These are phyloP conservation scores for Cantharis lateralis DNA, from an alignment of 2,888 invertebrate species.

Conservation along the genomic window DNA sequence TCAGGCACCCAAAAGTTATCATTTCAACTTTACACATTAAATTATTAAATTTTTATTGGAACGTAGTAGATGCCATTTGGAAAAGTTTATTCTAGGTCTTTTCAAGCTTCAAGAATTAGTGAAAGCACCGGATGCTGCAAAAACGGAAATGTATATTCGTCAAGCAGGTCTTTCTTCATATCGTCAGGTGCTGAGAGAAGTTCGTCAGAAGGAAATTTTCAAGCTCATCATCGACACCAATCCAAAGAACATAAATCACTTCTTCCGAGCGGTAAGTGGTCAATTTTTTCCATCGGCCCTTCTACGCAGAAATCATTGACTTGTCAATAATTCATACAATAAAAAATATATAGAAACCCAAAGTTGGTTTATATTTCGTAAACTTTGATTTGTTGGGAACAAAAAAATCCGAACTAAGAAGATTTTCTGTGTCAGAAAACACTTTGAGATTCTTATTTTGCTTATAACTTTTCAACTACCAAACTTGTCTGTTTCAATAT, in stretches of 20 bases:
- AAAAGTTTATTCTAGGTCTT: constrained; percentile 62
- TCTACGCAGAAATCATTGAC: background rate
- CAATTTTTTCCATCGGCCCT: constrained; percentile 6
- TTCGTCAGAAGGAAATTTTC: constrained; percentile 84
- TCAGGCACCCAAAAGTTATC: background rate
- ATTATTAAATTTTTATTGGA: background rate
- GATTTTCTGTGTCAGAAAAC: constrained; percentile 21
- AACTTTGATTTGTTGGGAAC: background rate
- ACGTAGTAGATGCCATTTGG: constrained; percentile 27
- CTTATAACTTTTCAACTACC: background rate
- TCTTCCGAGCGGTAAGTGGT: constrained; percentile 84
- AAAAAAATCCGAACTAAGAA: constrained; percentile 15
- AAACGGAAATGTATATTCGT: constrained; percentile 77
- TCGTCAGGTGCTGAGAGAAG: constrained; percentile 74
- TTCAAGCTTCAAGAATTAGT: constrained; percentile 85
- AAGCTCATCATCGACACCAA: constrained; percentile 89
- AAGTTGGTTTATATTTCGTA: background rate
- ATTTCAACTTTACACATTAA: background rate
- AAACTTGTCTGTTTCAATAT: background rate
- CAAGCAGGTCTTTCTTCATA: constrained; percentile 75
- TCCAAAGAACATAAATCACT: constrained; percentile 76
- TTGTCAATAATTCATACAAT: background rate
- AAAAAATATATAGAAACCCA: background rate
- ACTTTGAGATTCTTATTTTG: constrained; percentile 4
- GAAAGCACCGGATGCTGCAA: constrained; percentile 67